These are phyloP conservation scores for Catharus fuscescens DNA, from an alignment of 2,113 vertebrate genomes.

Conservation along the genomic window DNA sequence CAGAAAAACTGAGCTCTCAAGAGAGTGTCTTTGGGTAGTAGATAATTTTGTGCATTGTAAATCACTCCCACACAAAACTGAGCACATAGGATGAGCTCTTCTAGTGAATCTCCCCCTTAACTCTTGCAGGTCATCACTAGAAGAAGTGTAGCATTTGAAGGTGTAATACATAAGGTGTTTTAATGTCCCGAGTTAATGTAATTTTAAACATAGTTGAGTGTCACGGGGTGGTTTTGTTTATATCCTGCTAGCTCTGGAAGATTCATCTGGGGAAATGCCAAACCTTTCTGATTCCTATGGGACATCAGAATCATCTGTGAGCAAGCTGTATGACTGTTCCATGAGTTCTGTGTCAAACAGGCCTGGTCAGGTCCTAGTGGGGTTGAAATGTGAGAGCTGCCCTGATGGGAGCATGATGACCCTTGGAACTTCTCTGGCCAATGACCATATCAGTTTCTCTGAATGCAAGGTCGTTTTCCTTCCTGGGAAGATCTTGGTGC, in stretches of 20 bases:
- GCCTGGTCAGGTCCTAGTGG: not conserved
- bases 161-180: not conserved
- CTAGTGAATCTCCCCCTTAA: not conserved
- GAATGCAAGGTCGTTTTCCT: not conserved
- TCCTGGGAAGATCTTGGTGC: not conserved
- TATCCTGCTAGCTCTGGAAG: not conserved
- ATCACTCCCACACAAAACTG: not conserved
- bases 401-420: not conserved
- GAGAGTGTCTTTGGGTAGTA: not conserved
- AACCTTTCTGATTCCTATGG: not conserved
- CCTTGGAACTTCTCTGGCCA: not conserved
- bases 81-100: not conserved
- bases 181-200: fast-evolving
- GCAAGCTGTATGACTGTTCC: not conserved
- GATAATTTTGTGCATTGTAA: not conserved
- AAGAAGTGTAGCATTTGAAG: not conserved
- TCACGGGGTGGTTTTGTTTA: not conserved
- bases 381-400: not conserved
- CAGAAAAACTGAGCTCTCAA: not conserved
- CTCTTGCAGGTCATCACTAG: not conserved
- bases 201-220: not conserved
- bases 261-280: not conserved
- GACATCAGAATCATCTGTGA: not conserved
- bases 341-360: not conserved
- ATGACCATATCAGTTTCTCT: not conserved